Conservation (phyloP, 2,888 invertebrate genomes). For the Acleris literana region DNA sequence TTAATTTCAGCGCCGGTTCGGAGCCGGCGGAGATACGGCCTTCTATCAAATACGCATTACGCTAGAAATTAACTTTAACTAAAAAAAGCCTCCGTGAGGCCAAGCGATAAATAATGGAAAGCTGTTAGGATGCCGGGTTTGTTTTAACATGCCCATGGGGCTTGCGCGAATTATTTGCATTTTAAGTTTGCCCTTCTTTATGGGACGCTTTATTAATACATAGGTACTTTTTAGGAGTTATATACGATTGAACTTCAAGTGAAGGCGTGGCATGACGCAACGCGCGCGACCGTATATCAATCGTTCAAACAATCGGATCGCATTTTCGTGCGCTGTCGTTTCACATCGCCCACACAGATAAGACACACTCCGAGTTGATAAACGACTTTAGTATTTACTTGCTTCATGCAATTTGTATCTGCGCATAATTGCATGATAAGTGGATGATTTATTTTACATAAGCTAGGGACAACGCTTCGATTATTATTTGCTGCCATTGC, state of each 20-base stretch:
- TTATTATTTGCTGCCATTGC: conserved; percentile 42
- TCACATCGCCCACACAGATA: conserved; percentile 32
- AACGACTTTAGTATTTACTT: conserved; percentile 34
- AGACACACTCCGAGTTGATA: conserved; percentile 33
- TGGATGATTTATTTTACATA: conserved; percentile 23
- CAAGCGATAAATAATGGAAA: conserved; percentile 76
- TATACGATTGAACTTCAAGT: not conserved
- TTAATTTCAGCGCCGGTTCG: conserved; percentile 83
- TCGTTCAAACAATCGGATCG: conserved; percentile 33
- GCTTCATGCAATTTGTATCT: conserved; percentile 37
- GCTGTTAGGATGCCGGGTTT: conserved; percentile 77
- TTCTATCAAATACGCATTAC: conserved; percentile 83
- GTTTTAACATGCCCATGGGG: conserved; percentile 79
- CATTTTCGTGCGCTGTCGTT: conserved; percentile 35
- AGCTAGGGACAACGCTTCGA: conserved; percentile 40
- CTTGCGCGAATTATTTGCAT: conserved; percentile 75
- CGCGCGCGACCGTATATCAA: conserved; percentile 25
- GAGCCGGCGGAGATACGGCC: conserved; percentile 81
- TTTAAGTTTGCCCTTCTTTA: conserved; percentile 74
- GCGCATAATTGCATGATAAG: conserved; percentile 36
- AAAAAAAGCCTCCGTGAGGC: conserved; percentile 70
- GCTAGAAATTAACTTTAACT: conserved; percentile 79
- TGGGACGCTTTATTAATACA: conserved; percentile 44
- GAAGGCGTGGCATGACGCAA: conserved; percentile 13
- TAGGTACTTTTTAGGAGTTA: conserved; percentile 5